These are phyloP conservation scores for Pyrocoelia pectoralis DNA, from an alignment of 2,888 invertebrate genomes.

Conservation along the genomic window DNA sequence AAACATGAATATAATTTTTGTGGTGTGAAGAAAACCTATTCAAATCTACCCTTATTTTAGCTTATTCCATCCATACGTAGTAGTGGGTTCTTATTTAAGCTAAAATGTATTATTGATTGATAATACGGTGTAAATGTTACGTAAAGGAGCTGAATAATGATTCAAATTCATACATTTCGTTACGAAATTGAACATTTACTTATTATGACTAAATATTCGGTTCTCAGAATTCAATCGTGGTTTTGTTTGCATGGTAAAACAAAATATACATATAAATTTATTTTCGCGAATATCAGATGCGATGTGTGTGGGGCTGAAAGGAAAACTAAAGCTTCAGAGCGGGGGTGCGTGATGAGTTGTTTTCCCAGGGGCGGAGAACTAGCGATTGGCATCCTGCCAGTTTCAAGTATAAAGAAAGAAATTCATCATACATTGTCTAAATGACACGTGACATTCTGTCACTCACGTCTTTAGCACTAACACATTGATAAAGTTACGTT, in stretches of 20 bases:
- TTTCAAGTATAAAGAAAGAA: constrained; percentile 40
- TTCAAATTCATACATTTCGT: too few species aligned
- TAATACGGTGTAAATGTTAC: too few species aligned
- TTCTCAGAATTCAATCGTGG: constrained; percentile 34
- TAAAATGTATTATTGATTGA: too few species aligned
- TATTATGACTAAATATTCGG: constrained; percentile 36
- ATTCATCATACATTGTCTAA: constrained; percentile 40
- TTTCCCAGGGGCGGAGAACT: constrained; percentile 41
- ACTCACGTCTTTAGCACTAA: constrained; percentile 17
- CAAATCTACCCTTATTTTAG: too few species aligned
- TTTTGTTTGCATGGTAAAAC: constrained; percentile 36
- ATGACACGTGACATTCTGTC: constrained; percentile 34
- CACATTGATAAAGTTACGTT: constrained; percentile 1
- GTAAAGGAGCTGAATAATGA: too few species aligned
- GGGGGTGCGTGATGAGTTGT: constrained; percentile 42
- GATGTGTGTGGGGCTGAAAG: constrained; percentile 37
- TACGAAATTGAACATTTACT: too few species aligned
- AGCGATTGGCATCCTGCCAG: constrained; percentile 48
- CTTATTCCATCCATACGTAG: too few species aligned
- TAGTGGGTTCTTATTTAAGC: too few species aligned
- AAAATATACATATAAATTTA: constrained; percentile 42
- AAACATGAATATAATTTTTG: too few species aligned
- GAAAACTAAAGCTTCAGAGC: constrained; percentile 32
- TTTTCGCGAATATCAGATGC: constrained; percentile 39
- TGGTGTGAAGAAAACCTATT: too few species aligned